Percentiles rank a stretch among this genome's conserved stretches.
Conservation (phyloP, 2,888 invertebrate genomes). For the Tridacna gigas region DNA sequence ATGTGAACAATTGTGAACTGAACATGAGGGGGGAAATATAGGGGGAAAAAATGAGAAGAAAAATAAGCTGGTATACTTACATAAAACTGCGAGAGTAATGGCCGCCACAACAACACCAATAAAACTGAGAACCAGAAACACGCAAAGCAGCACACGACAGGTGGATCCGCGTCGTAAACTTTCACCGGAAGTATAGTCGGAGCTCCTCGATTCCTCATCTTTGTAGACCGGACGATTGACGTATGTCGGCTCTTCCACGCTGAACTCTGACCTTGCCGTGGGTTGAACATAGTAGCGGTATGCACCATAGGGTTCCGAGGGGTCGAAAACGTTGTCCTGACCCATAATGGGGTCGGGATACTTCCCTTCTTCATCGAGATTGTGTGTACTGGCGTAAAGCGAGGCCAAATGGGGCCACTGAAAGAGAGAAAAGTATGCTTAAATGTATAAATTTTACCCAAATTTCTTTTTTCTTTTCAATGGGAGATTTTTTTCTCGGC, state of each 20-base stretch:
- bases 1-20: too few species aligned
- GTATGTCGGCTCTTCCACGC: conserved; percentile 57
- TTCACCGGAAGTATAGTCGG: conserved; percentile 64
- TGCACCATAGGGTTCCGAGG: conserved; percentile 60
- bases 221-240: conserved; percentile 53
- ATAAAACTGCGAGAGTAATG: conserved; percentile 64
- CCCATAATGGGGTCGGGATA: conserved; percentile 61
- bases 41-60: too few species aligned
- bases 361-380: conserved; percentile 64
- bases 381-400: conserved; percentile 64
- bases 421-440: neutral
- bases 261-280: conserved; percentile 59
- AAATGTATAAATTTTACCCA: neutral
- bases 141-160: conserved; percentile 65
- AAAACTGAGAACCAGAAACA: conserved; percentile 64
- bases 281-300: conserved; percentile 63
- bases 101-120: conserved; percentile 67
- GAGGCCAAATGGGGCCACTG: conserved; percentile 70
- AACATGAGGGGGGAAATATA: too few species aligned
- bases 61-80: conserved; percentile 51
- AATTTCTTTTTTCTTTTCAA: neutral
- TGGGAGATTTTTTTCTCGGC: neutral
- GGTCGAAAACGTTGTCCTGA: conserved; percentile 67
- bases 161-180: conserved; percentile 62
- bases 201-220: conserved; percentile 65